These are phyloP conservation scores for Venustoraphidia nigricollis DNA, from an alignment of 2,888 invertebrate genomes.

Conservation along the genomic window DNA sequence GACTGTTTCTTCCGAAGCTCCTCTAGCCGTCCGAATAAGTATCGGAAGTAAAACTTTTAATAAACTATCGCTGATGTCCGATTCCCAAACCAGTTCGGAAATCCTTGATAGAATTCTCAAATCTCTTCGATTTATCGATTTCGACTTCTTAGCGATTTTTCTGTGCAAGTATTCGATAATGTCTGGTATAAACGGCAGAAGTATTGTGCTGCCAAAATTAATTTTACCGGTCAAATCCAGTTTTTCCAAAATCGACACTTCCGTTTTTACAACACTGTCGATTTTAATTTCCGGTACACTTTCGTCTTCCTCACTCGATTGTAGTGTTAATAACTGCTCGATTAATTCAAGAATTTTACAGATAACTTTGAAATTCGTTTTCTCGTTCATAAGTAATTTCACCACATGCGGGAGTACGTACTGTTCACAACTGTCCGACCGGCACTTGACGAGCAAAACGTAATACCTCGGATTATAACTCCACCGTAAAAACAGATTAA, in stretches of 20 bases:
- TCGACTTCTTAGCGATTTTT: constrained; percentile 42
- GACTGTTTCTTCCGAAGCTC: constrained; percentile 51
- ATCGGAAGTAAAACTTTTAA: constrained; percentile 57
- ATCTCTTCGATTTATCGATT: constrained; percentile 49
- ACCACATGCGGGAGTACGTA: constrained; percentile 53
- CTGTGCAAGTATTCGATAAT: constrained; percentile 55
- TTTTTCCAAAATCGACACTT: constrained; percentile 18
- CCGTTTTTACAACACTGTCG: constrained; percentile 27
- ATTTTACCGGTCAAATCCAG: constrained; percentile 28
- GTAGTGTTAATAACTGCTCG: constrained; percentile 52
- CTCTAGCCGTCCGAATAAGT: constrained; percentile 44
- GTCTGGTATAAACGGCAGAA: constrained; percentile 55
- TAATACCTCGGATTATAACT: constrained; percentile 67
- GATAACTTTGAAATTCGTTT: constrained; percentile 47
- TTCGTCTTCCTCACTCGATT: constrained; percentile 39
- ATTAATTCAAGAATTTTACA: constrained; percentile 57
- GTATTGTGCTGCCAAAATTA: constrained; percentile 56
- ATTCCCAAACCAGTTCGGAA: constrained; percentile 55
- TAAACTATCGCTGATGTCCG: constrained; percentile 50
- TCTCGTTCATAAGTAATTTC: constrained; percentile 51
- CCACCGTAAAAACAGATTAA: constrained; percentile 70
- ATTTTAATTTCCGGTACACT: constrained; percentile 23
- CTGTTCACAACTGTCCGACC: constrained; percentile 27
- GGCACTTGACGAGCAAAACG: constrained; percentile 45
- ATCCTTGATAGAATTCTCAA: constrained; percentile 58